A percentile compares a stretch with the other conserved stretches of the same genome.
These are phyloP conservation scores for Speoplatyrhinus poulsoni DNA, from an alignment of 2,113 vertebrate genomes.

Conservation along the genomic window DNA sequence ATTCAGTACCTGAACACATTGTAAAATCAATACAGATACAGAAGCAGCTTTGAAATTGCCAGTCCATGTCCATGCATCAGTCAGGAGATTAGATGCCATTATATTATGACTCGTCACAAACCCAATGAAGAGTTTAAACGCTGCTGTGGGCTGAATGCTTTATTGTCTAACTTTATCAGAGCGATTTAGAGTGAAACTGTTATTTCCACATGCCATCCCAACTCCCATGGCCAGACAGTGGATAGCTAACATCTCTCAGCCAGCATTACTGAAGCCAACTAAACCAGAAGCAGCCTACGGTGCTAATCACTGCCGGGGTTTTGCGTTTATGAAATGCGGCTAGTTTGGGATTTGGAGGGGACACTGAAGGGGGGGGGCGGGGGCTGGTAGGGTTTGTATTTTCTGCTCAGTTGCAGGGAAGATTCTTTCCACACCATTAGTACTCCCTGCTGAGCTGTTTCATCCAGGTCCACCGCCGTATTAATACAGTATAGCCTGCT, in stretches of 20 bases:
- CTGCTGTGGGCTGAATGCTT: conserved; percentile 4
- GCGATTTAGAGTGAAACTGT: conserved; percentile 5
- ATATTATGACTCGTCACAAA: background rate
- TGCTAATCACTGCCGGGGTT: conserved; percentile 49
- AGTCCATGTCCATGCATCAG: conserved; percentile 6
- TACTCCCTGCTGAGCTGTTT: conserved; percentile 71
- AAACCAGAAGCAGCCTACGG: conserved; percentile 42
- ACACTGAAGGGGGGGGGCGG: too few relatives aligned
- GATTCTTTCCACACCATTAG: conserved; percentile 70
- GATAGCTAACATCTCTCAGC: conserved; percentile 7
- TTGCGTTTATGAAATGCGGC: conserved; percentile 19
- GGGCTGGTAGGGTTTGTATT: conserved; percentile 22
- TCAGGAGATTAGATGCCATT: conserved; percentile 2
- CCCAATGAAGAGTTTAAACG: background rate
- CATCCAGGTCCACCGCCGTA: conserved; percentile 42
- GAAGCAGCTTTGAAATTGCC: conserved; percentile 1
- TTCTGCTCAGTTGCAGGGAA: conserved; percentile 31
- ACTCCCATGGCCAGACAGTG: conserved; percentile 20
- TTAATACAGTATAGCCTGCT: conserved; percentile 35
- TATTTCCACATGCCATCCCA: conserved; percentile 14
- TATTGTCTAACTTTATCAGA: conserved; percentile 26
- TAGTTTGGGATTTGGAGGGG: background rate
- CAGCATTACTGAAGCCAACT: conserved; percentile 30
- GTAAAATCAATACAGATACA: conserved; percentile 17
- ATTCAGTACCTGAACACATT: conserved; percentile 17